phyloP scores from a whole-genome alignment of 2,888 invertebrate species.

The Anticlea derivata region DNA sequence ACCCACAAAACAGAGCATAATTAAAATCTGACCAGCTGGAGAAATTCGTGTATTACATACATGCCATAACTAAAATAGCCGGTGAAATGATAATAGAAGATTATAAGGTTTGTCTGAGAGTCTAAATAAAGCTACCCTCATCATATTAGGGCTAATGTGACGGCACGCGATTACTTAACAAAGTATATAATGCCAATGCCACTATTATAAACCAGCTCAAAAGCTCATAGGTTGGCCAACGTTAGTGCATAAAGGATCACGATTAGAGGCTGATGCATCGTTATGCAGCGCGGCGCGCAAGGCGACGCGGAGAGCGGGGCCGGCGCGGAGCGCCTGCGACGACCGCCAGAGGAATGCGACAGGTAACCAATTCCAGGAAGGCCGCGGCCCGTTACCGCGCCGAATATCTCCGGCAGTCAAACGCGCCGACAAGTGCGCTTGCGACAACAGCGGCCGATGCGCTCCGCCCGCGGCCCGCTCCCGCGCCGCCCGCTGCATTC shows the following conservation, averaged over 20 bases:
- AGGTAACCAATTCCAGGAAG: conserved; percentile 84
- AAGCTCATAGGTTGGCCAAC: conserved; percentile 32
- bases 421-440: conserved; percentile 83
- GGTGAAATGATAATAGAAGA: too few relatives aligned
- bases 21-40: too few relatives aligned
- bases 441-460: conserved; percentile 79
- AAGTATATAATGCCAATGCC: not conserved
- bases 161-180: too few relatives aligned
- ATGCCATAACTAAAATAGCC: too few relatives aligned
- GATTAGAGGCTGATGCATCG: conserved; percentile 64
- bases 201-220: conserved; percentile 1
- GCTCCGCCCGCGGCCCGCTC: conserved; percentile 47
- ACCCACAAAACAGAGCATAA: too few relatives aligned
- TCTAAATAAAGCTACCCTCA: too few relatives aligned
- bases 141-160: too few relatives aligned
- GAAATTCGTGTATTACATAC: too few relatives aligned
- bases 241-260: conserved; percentile 48
- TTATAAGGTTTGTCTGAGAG: too few relatives aligned
- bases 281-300: conserved; percentile 50
- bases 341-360: conserved; percentile 80
- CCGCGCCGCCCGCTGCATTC: conserved; percentile 65
- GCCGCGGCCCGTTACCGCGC: conserved; percentile 83
- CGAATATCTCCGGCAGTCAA: conserved; percentile 82
- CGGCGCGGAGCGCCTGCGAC: conserved; percentile 53
- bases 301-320: conserved; percentile 31